Base-by-base conservation (phyloP, 2,113 vertebrate genomes). In the Otocyon megalotis region DNA sequence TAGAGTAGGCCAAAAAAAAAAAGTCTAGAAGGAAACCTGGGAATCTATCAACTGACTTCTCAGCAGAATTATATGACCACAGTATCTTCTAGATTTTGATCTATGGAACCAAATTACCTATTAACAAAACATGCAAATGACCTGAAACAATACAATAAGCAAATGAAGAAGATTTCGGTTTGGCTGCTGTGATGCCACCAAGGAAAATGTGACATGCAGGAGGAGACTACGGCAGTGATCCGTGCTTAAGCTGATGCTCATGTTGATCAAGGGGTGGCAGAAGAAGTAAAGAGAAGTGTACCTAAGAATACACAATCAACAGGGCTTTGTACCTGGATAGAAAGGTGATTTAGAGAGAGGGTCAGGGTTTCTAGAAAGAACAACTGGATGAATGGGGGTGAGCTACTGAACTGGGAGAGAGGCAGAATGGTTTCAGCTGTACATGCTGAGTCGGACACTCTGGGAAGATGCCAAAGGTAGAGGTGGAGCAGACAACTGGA, bases 11-110 rank as follows among this genome's bases (percentile, higher is more conserved):
- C 65, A 71, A 92, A 90, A 32, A n/a, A n/a, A 17, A 48, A 24
- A 67, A n/a, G 32, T 48, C 76, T 85, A 69, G 67, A 84, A 88
- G 32, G 32, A 82, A 4, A 76, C 32, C 54, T 76, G 81, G 63
- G 86, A 82, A 24, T 19, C 30, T 56, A 82, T 48, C 72, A 58
- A 24, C 32, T 16, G 53, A 37, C 60, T 37, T 90, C 35, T 82
- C 80, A 80, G 20, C 50, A 80, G n/a, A 87, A 84, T 16, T 90
- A 35, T 8, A 15, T 19, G 19, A 43, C 63, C 28, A 37, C 1
- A 32, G 54, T 19, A 22, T 22, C 58, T 94, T 91, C 15, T 81
- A 32, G 54, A 76, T 77, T 96, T 91, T 93, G 74, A 86, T 82
- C 35, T 86, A 67, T 3, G 28, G 63, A 67, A 90, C 32, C 26